Base-by-base conservation (phyloP, 2,797 vertebrate genomes). In the Cottoperca gobio region DNA sequence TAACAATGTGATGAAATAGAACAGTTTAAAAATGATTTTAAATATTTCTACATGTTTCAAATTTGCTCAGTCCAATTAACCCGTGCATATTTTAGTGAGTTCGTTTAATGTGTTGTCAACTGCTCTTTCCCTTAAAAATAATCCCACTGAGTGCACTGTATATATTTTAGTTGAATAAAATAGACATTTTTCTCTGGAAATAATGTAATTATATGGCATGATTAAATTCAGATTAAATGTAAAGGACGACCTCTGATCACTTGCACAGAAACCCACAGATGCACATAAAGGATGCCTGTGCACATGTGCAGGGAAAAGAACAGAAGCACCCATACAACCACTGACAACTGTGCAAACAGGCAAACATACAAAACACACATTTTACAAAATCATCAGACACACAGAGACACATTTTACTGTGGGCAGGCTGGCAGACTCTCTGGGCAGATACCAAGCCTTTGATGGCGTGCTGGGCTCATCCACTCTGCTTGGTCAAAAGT, bases 371-470 rank as follows among this genome's bases (percentile, higher is more conserved):
- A 66, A 70, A 73, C 78, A 52, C 75, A 62, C 69, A 65, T 83
- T 84, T 76, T 63, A 84, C 64, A 74, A 82, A 84, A 70, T 78
- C 70, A 81, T 70, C 72, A 59, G 33, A 68, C 60, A 75, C 68
- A 75, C 73, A 70, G 50, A 62, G 40, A 62, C 58, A 75, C 52
- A 60, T 66, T 82, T 52, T 57, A 67, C 58, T 79, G 69, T 64
- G 77, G 88, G 83, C 84, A 80, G 71, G 67, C 81, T 77, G 59
- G 81, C 79, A 82, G 73, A 39, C 76, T 89, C 79, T 85, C 85
- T 83, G 83, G 85, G 81, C 79, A 86, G 81, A 83, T 83, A 87
- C 87, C 84, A 88, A 73, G 75, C 78, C 79, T 92, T 89, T 87
- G 85, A 89, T 83, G 85, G 77, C 73, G 46, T 82, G 73, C 85